Evolutionary conservation across 2,113 vertebrate genomes (phyloP).

Genomic region (Dunckerocampus dactyliophorus): DNA sequence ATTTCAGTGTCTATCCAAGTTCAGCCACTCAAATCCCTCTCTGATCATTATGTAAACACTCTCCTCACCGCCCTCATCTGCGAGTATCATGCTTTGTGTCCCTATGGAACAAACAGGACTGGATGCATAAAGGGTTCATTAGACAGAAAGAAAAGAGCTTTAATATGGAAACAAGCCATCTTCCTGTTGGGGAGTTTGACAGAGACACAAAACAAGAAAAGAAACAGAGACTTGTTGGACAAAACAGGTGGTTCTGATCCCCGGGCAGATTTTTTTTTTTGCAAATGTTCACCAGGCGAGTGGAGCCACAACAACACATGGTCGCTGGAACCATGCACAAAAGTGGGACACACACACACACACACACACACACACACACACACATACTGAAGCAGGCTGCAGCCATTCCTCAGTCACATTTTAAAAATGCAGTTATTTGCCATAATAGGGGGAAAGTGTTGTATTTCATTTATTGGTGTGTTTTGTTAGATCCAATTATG

Average conservation of each 20-base stretch:
- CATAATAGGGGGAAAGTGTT: slow-evolving; percentile 26
- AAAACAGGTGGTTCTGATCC: slow-evolving; percentile 74
- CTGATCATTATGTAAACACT: slow-evolving; percentile 59
- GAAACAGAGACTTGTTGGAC: slow-evolving; percentile 28
- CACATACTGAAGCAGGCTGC: slow-evolving; percentile 30
- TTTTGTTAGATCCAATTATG: too few relatives aligned
- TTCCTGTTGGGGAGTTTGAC: slow-evolving; percentile 43
- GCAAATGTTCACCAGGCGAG: slow-evolving; percentile 50
- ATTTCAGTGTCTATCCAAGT: slow-evolving; percentile 39
- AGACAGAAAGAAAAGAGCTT: slow-evolving; percentile 48
- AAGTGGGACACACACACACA: slow-evolving; percentile 35
- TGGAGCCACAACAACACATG: slow-evolving; percentile 45
- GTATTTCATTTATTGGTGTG: too few relatives aligned
- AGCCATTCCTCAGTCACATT: slow-evolving; percentile 20
- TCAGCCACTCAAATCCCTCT: slow-evolving; percentile 43
- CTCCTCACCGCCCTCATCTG: slow-evolving; percentile 11
- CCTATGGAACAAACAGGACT: slow-evolving; percentile 48
- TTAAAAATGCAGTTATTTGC: slow-evolving; percentile 20
- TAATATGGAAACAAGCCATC: slow-evolving; percentile 54
- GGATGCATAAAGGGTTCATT: slow-evolving; percentile 47
- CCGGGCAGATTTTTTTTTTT: slow-evolving; percentile 29
- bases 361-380: too few relatives aligned
- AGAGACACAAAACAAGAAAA: slow-evolving; percentile 19
- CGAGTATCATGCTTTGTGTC: slow-evolving; percentile 52
- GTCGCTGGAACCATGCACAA: slow-evolving; percentile 31